Percentiles rank a stretch among this genome's conserved stretches.
phyloP scores from a whole-genome alignment of 2,888 invertebrate species.

The Cynaeus angustus region DNA sequence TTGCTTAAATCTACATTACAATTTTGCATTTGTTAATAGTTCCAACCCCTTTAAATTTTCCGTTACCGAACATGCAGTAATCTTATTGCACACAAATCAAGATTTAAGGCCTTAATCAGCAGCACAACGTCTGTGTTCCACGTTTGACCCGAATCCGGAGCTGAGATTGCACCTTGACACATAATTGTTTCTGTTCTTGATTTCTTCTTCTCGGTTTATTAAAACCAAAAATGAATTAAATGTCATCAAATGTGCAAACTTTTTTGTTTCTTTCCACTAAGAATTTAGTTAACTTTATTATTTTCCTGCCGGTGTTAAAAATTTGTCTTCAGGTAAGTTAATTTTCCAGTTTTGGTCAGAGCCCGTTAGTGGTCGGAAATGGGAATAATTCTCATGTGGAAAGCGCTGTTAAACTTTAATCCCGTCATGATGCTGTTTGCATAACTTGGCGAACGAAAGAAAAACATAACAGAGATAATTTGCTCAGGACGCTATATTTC shows the following conservation, averaged over 20 bases:
- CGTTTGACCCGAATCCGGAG: background rate
- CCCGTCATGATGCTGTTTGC: constrained; percentile 38
- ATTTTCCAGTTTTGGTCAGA: constrained; percentile 23
- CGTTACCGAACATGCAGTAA: constrained; percentile 5
- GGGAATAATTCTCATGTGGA: constrained; percentile 36
- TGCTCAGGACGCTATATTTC: constrained; percentile 35
- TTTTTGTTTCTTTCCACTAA: background rate
- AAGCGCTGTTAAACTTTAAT: constrained; percentile 40
- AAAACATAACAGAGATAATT: constrained; percentile 43
- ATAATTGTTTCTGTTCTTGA: constrained; percentile 2
- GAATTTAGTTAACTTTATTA: background rate
- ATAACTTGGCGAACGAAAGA: constrained; percentile 42
- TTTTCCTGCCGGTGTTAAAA: background rate
- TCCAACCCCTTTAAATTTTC: constrained; percentile 9
- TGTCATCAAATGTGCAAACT: constrained; percentile 1
- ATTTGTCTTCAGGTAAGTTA: constrained; percentile 14
- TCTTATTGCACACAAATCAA: constrained; percentile 20
- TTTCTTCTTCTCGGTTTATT: background rate
- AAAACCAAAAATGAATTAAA: background rate
- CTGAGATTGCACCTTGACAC: constrained; percentile 10
- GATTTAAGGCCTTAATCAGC: constrained; percentile 16
- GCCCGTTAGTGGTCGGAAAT: constrained; percentile 25
- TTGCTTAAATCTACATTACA: background rate
- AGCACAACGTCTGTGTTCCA: constrained; percentile 1
- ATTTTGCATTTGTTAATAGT: background rate